Conservation (phyloP, 2,797 vertebrate species). For the Acanthiza pusilla region DNA sequence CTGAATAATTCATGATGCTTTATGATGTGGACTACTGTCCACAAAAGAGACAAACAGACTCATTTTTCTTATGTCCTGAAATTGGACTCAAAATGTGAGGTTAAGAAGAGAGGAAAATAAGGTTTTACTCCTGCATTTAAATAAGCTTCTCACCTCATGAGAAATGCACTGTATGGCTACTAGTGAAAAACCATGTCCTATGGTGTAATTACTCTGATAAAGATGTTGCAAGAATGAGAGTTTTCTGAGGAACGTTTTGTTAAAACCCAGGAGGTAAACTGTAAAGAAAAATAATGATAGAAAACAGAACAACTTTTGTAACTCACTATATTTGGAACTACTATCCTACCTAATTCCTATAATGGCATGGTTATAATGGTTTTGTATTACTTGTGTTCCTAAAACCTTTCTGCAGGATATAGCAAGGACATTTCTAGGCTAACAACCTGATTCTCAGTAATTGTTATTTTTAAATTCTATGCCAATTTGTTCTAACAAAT, state of each 20-base stretch:
- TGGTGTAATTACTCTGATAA: not conserved
- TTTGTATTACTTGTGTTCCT: not conserved
- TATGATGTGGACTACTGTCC: constrained; percentile 7
- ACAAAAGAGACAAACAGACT: not conserved
- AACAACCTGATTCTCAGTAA: not conserved
- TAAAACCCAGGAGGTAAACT: not conserved
- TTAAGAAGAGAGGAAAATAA: not conserved
- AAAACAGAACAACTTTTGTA: not conserved
- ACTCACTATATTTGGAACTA: not conserved
- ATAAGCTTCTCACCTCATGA: not conserved
- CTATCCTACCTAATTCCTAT: not conserved
- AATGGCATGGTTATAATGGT: not conserved
- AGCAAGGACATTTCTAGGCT: not conserved
- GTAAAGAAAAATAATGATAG: not conserved
- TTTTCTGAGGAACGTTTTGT: not conserved
- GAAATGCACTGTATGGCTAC: not conserved
- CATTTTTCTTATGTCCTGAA: constrained; percentile 29
- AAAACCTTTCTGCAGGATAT: not conserved
- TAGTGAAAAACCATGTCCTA: not conserved
- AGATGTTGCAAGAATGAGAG: not conserved
- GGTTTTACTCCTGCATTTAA: not conserved
- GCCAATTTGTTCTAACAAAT: not conserved
- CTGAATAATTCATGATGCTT: constrained; percentile 44
- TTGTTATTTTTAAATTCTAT: not conserved
- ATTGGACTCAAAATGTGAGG: not conserved